phyloP scores from a whole-genome alignment of 2,888 invertebrate genomes.

The Trilocha varians region DNA sequence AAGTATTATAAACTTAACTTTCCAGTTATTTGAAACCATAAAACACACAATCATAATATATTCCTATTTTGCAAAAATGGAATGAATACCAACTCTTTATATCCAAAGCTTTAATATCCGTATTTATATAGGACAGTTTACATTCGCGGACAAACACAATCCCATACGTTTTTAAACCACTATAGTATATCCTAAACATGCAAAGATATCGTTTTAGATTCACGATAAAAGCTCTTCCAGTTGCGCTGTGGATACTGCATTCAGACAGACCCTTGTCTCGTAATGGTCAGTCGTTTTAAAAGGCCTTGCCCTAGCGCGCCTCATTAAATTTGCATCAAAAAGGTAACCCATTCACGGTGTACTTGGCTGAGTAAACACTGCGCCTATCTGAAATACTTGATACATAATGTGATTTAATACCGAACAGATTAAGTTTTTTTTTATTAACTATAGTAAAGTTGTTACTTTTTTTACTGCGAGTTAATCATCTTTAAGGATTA shows the following conservation, averaged over 20 bases:
- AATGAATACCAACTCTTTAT: background rate
- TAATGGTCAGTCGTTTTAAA: conserved; percentile 57
- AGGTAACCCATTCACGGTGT: conserved; percentile 37
- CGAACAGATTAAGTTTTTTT: background rate
- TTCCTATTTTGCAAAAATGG: too few relatives aligned
- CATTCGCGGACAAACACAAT: background rate
- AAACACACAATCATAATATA: too few relatives aligned
- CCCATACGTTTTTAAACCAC: background rate
- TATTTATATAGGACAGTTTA: background rate
- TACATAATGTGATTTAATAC: conserved; percentile 7
- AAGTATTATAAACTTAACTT: too few relatives aligned
- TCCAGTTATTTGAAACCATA: too few relatives aligned
- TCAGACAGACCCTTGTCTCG: conserved; percentile 46
- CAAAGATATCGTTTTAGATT: conserved; percentile 14
- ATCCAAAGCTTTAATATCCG: background rate
- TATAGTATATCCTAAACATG: background rate
- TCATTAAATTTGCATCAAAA: conserved; percentile 64
- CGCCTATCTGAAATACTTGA: conserved; percentile 9
- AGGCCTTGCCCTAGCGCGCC: conserved; percentile 36
- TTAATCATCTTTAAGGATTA: too few relatives aligned
- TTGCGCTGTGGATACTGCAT: conserved; percentile 34
- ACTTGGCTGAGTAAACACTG: conserved; percentile 35
- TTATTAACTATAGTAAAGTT: too few relatives aligned
- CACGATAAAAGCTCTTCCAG: conserved; percentile 14
- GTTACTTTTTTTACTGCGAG: too few relatives aligned